These are phyloP conservation scores for Chunga burmeisteri DNA, from an alignment of 2,113 vertebrate species.

Conservation along the genomic window DNA sequence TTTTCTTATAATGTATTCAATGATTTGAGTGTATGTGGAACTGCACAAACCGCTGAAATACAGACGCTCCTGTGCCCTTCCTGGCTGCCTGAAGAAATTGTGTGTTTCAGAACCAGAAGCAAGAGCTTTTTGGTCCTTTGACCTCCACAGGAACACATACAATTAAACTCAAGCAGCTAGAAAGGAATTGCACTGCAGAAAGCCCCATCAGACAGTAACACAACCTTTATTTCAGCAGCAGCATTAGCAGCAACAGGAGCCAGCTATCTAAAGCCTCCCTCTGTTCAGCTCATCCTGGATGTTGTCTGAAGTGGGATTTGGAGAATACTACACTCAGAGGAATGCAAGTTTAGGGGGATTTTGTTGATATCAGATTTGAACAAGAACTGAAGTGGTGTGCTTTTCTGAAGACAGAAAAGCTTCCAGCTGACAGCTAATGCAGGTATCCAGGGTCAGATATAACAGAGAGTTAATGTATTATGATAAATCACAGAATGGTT, in stretches of 20 bases:
- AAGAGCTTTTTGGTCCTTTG: background rate
- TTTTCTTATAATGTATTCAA: background rate
- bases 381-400: background rate
- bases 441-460: background rate
- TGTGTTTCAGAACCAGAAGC: background rate
- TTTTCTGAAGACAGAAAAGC: slow-evolving; percentile 4
- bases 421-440: slow-evolving; percentile 11
- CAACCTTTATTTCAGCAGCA: background rate
- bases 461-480: background rate
- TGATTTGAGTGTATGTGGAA: background rate
- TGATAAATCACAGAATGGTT: no score
- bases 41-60: background rate
- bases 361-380: slow-evolving; percentile 7
- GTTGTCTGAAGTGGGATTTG: slow-evolving; percentile 47
- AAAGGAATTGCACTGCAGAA: background rate
- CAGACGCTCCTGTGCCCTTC: background rate
- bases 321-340: background rate
- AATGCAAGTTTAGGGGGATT: slow-evolving; percentile 13
- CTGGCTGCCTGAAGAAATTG: background rate
- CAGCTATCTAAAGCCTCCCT: background rate
- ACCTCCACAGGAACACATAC: background rate
- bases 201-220: background rate
- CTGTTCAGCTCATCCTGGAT: slow-evolving; percentile 8
- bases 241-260: background rate
- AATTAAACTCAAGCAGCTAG: background rate